phyloP scores from a whole-genome alignment of 2,888 invertebrate species.

The Synanthedon tipuliformis region DNA sequence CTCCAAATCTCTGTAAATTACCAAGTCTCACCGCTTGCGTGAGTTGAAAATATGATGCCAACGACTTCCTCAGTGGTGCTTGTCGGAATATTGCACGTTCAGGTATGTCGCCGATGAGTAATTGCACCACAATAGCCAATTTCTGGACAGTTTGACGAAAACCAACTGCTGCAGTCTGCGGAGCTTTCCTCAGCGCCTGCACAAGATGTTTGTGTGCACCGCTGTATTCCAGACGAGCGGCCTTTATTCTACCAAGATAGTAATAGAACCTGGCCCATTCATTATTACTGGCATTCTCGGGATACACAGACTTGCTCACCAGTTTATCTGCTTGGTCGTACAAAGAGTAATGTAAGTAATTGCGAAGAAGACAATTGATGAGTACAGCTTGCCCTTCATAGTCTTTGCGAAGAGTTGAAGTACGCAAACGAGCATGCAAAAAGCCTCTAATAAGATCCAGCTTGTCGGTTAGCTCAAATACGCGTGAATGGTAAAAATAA shows the following conservation, averaged over 20 bases:
- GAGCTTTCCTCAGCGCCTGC: constrained; percentile 95
- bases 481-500: constrained; percentile 94
- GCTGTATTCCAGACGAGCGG: constrained; percentile 97
- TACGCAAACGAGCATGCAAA: constrained; percentile 90
- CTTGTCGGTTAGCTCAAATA: constrained; percentile 89
- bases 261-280: constrained; percentile 98
- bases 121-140: constrained; percentile 92
- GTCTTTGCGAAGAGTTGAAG: constrained; percentile 95
- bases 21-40: constrained; percentile 97
- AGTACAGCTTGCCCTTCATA: constrained; percentile 97
- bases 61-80: constrained; percentile 85
- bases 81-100: constrained; percentile 96
- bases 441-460: constrained; percentile 87
- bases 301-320: constrained; percentile 96
- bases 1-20: constrained; percentile 92
- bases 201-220: constrained; percentile 97
- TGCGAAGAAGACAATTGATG: constrained; percentile 93
- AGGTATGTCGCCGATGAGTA: constrained; percentile 96
- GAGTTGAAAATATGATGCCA: constrained; percentile 96
- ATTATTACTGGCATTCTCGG: constrained; percentile 97
- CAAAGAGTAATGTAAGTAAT: constrained; percentile 94
- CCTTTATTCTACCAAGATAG: constrained; percentile 97
- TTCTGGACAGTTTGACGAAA: constrained; percentile 98
- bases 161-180: constrained; percentile 96
- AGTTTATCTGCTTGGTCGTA: constrained; percentile 98